These are phyloP conservation scores for Stomorhina lunata DNA, from an alignment of 2,888 invertebrate species.

Conservation along the genomic window DNA sequence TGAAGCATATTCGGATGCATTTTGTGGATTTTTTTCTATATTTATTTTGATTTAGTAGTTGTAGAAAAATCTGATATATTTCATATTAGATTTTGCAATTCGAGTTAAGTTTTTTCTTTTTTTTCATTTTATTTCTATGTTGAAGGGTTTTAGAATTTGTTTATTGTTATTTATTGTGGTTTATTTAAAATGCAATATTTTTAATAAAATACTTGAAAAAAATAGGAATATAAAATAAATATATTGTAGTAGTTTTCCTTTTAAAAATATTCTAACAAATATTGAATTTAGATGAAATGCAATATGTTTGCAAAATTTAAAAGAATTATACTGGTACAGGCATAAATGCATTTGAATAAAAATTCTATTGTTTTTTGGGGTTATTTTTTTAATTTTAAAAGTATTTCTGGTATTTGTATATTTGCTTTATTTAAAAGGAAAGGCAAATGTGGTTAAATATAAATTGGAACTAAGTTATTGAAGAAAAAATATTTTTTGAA, in stretches of 20 bases:
- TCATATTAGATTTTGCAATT: constrained; percentile 43
- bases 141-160: constrained; percentile 28
- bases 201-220: constrained; percentile 12
- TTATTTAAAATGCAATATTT: constrained; percentile 56
- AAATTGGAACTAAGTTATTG: no score
- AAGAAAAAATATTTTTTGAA: no score
- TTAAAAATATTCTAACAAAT: not conserved
- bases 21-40: constrained; percentile 34
- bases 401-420: no score
- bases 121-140: not conserved
- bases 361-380: not conserved
- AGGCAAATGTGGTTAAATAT: no score
- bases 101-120: not conserved
- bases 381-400: not conserved
- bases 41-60: constrained; percentile 56
- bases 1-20: constrained; percentile 43
- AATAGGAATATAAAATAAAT: not conserved
- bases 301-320: constrained; percentile 11
- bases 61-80: constrained; percentile 47
- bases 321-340: not conserved
- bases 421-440: no score
- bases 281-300: constrained; percentile 4
- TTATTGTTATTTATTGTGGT: constrained; percentile 63
- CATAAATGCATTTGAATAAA: not conserved
- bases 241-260: not conserved